Evolutionary conservation across 2,888 invertebrate species (phyloP), one percentile per base, ranked within the genome.

Genomic region (Nowickia ferox): DNA sequence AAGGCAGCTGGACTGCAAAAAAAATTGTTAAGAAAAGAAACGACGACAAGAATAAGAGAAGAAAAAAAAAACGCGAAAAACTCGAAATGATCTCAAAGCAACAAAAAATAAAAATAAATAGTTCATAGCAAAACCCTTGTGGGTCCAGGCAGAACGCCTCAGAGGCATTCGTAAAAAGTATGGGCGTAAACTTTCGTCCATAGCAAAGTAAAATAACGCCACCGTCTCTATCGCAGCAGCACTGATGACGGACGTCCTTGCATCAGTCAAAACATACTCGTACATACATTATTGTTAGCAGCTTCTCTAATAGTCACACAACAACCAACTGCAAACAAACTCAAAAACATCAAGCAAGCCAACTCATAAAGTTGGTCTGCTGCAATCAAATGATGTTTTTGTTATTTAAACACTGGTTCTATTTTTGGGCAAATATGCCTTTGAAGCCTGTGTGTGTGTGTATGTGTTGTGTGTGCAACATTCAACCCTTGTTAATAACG

Each of bases 1-100:
- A 87, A 78, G 84, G 83, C 86, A 86, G 71, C 86, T 86, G 83
- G 71, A 83, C 61, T 72, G 63, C n/a, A n/a, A 63, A 77, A 74
- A 59, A 53, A 46, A 57, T 57, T 65, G n/a, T 44, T 19, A 72
- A 71, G 13, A 59, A 78, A 19, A 72, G 17, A 53, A 66, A 61
- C 59, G 42, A 59, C 51, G 42, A 42, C 69, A 65, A 71, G 40
- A 51, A 71, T 57, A 66, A 22, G 10, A 19, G 46, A 63, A 75
- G 71, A 74, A 59, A 46, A 75, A 78, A 85, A 79, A 86, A 66
- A 79, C 61, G 59, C 71, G 46, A 71, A 75, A 72, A 81, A 71
- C 71, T 75, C 69, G 38, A 75, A 82, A 82, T 68, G 65, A 72
- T 65, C 65, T 74, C 17, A 42, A 59, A 59, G 57, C 30, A 51